phyloP scores from a whole-genome alignment of 2,113 vertebrate genomes.

The Helogale parvula region DNA sequence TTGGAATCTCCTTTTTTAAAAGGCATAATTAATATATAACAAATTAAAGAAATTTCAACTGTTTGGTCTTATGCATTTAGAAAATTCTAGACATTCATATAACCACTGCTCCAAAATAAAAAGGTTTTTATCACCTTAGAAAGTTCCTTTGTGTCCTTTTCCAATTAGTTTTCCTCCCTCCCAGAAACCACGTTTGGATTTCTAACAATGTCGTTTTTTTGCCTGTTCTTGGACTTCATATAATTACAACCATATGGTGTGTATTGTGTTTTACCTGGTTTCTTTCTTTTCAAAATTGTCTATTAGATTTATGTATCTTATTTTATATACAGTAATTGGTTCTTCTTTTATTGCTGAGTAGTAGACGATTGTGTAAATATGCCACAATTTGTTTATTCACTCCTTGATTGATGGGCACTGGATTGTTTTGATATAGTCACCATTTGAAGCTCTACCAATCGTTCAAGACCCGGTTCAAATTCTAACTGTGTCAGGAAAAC shows the following conservation, averaged over 20 bases:
- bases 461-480: background rate
- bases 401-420: background rate
- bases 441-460: background rate
- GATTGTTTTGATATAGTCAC: background rate
- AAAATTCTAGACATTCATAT: slow-evolving; percentile 37
- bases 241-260: background rate
- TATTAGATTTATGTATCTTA: background rate
- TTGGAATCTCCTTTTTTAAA: background rate
- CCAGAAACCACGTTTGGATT: background rate
- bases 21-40: background rate
- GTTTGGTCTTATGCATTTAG: background rate
- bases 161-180: background rate
- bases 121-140: background rate
- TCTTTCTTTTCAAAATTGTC: slow-evolving; percentile 3
- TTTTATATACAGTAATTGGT: background rate
- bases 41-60: slow-evolving; percentile 5
- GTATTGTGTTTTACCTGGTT: background rate
- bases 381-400: background rate
- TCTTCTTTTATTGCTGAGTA: background rate
- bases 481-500: background rate
- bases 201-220: background rate
- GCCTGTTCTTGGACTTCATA: background rate
- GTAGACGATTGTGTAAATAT: slow-evolving; percentile 11
- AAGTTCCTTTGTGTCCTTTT: background rate
- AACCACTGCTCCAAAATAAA: background rate